Base-by-base conservation (phyloP, 35 echinoderm and acorn worm species). In the Amphiura filiformis region DNA sequence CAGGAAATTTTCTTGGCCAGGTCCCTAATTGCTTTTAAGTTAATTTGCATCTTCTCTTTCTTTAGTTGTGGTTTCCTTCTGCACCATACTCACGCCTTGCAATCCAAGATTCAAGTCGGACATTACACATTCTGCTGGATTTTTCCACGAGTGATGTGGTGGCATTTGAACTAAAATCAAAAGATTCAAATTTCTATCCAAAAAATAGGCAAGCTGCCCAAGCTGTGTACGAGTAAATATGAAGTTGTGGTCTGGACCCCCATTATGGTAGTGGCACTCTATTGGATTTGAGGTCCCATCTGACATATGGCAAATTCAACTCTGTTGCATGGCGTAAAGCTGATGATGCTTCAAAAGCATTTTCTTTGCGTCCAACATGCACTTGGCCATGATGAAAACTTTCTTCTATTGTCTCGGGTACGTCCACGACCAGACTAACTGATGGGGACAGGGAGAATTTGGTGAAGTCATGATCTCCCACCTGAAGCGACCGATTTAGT, bases 381-480 rank as follows among this genome's bases (percentile, higher is more conserved):
- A 89, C 86, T 17, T 85, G 28, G 0, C 91, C 91, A 30, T 39
- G 0, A 61, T 93, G 84, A 42, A 88, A 89, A 0, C 36, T 34
- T 1, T 37, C 84, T 0, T 92, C 61, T 0, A 82, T 83, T 13
- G 22, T 32, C 34, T 87, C 36, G 4, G 90, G 84, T 17, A 92
- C 70, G 32, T 92, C 37, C 22, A 84, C 76, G 18, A 75, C 30
- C 1, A 93, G 78, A 31, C 34, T 39, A 14, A 89, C 86, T 0
- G 80, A 84, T 52, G 44, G 44, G 20, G 44, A 52, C 20, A 52
- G 20, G 20, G 44, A 52, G 7, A 89, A 89, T 44, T 78, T 89
- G 0, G 91, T 84, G 39, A 89, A 89, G 35, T 93, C 86, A 37
- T 93, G 91, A 36, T 93, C 91, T 35, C 39, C 86, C 1, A 93